Conservation (phyloP, 2,113 vertebrate species). For the Smithornis capensis region DNA sequence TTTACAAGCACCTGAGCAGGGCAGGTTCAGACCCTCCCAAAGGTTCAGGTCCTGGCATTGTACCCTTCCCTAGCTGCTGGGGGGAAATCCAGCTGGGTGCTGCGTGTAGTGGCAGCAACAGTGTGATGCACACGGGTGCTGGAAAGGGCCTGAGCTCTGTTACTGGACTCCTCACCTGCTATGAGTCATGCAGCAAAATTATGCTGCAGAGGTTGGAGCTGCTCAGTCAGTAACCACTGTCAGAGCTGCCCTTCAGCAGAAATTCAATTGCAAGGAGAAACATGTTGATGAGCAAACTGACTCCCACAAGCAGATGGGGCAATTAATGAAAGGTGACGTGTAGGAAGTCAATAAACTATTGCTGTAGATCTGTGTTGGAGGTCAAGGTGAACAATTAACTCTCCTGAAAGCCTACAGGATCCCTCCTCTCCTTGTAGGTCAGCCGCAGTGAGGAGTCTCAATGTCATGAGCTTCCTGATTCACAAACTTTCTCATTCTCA, state of each 20-base stretch:
- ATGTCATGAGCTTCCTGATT: neutral
- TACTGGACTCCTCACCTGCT: neutral
- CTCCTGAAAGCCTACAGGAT: neutral
- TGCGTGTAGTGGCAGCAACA: neutral
- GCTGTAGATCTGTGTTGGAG: neutral
- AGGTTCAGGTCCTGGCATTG: neutral
- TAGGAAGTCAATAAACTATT: neutral
- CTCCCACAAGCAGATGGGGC: neutral
- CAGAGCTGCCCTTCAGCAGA: neutral
- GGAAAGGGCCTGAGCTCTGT: neutral
- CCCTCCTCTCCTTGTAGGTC: neutral
- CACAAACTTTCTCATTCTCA: neutral
- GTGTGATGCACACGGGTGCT: neutral
- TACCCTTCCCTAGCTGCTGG: neutral
- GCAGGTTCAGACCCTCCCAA: neutral
- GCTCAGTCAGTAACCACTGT: neutral
- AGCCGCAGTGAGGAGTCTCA: neutral
- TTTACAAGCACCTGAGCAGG: neutral
- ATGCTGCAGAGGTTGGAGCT: neutral
- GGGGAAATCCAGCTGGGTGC: neutral
- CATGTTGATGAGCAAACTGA: neutral
- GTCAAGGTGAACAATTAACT: neutral
- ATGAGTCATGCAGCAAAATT: neutral
- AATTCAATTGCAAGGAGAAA: neutral
- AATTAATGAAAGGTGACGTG: neutral